These are phyloP conservation scores for Tenthredo notha DNA, from an alignment of 2,888 invertebrate species.

Conservation along the genomic window DNA sequence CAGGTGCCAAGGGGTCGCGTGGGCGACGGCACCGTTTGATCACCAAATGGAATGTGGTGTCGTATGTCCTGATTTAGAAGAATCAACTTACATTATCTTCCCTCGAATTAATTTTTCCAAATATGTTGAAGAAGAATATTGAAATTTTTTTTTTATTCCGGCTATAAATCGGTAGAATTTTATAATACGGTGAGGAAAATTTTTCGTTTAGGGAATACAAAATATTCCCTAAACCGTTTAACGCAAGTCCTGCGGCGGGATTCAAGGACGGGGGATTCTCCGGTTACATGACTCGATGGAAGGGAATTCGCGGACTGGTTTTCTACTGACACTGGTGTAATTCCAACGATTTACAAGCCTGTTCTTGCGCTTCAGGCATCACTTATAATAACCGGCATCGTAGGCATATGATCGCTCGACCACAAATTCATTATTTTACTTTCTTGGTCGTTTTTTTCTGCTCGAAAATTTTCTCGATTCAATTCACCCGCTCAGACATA, in stretches of 20 bases:
- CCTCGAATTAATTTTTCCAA: background rate
- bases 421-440: background rate
- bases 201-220: background rate
- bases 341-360: slow-evolving; percentile 36
- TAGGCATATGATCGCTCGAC: background rate
- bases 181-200: background rate
- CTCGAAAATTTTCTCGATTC: background rate
- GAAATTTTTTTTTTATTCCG: background rate
- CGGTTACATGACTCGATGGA: slow-evolving; percentile 9
- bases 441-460: background rate
- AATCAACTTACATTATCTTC: background rate
- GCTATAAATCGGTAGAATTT: background rate
- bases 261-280: slow-evolving; percentile 3
- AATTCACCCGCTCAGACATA: slow-evolving; percentile 32
- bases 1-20: slow-evolving; percentile 33
- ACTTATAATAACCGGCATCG: background rate
- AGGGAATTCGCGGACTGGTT: slow-evolving; percentile 26
- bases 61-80: background rate
- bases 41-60: background rate
- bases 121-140: background rate
- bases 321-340: slow-evolving; percentile 24
- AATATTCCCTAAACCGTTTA: background rate
- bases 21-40: slow-evolving; percentile 29
- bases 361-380: slow-evolving; percentile 10
- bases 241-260: background rate